Base-by-base conservation (phyloP, 2,797 vertebrate species). In the Anguilla pacifica region DNA sequence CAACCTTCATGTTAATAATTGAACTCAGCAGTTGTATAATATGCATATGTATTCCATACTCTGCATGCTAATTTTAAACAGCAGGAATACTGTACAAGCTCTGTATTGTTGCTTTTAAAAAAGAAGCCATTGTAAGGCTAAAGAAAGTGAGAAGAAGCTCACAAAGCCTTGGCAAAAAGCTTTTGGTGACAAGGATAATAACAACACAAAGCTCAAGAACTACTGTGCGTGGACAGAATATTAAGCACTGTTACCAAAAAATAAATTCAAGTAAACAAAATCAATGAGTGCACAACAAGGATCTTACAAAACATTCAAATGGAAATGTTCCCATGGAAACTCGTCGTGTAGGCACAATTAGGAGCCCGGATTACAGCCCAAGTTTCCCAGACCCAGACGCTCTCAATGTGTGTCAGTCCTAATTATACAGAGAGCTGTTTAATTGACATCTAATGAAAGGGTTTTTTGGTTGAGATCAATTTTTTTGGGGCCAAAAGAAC, bases 321-420 rank as follows among this genome's bases (percentile, higher is more conserved):
- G 74, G 86, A 91, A 67, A 72, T 74, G 92, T 93, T 92, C 53
- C 91, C 92, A 93, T 92, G 89, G 91, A 87, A 92, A 92, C 92
- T 53, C 88, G 77, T 88, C 89, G 87, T 90, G 89, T 85, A 87
- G 89, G 85, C 84, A 77, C 82, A 86, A 86, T 61, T 91, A 59
- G 72, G 81, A 79, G 81, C 84, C 46, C 79, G 55, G 59, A 84
- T 83, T 61, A 67, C 55, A 84, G 31, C 46, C 87, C 87, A 53
- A 84, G 83, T 88, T 85, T 59, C 67, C 83, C 83, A n/a, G 83
- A 51, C 83, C 11, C 5, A 88, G 67, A 39, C 87, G 3, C 79
- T 81, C 77, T 87, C 46, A 84, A 53, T 83, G 79, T 84, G 61
- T 74, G 46, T 87, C 79, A 82, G 43, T 25, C 46, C 79, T 82